Evolutionary conservation across 2,113 vertebrate species (phyloP).

Genomic region (Leptobrachium leishanense): DNA sequence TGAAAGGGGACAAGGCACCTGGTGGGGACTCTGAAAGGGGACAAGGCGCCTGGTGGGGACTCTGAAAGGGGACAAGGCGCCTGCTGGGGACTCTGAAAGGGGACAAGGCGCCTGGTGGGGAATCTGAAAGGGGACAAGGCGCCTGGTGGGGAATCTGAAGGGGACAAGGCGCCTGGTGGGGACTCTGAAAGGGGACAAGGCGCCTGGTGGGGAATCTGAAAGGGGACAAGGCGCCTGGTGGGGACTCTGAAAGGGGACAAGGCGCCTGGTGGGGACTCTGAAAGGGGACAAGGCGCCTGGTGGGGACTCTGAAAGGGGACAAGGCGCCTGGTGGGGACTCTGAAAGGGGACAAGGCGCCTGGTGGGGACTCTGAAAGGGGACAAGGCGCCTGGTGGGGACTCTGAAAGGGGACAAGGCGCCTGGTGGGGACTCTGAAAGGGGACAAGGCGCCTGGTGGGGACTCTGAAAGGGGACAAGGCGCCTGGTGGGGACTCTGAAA

Average conservation of each 20-base stretch:
- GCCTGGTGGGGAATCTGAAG: no score
- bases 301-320: background rate
- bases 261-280: background rate
- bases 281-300: background rate
- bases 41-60: background rate
- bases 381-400: no score
- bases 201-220: background rate
- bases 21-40: no score
- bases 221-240: background rate
- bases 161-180: background rate
- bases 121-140: no score
- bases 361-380: background rate
- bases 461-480: background rate
- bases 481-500: background rate
- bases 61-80: background rate
- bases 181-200: background rate
- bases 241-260: background rate
- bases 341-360: background rate
- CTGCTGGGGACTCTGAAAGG: background rate
- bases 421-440: background rate
- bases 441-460: background rate
- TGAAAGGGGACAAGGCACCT: background rate
- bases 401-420: background rate
- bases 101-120: no score
- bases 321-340: background rate